Base-by-base conservation (phyloP, 2,888 invertebrate genomes). In the Drosophila limbata region DNA sequence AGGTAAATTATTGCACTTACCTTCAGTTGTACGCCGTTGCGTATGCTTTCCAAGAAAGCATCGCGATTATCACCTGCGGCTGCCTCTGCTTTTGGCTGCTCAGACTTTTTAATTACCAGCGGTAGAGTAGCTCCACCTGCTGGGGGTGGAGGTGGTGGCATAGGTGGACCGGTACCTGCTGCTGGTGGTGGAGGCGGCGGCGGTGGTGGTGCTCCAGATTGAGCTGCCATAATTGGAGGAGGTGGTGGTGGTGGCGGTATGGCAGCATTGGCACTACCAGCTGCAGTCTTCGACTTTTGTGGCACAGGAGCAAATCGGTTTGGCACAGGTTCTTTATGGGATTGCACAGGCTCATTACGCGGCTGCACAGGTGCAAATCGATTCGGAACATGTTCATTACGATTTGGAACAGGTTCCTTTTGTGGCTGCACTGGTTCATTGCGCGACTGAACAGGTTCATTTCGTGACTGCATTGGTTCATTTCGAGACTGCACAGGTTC, bases 1-100 rank as follows among this genome's bases (percentile, higher is more conserved):
- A 17, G 15, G 1, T 31, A 0, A 37, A 19, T 6, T 11, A 28
- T n/a, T 4, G 0, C 1, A 3, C 5, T 21, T 63, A 91, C 91
- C 90, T 91, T 91, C 13, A 91, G 57, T 3, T 77, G 6, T 3
- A 91, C 83, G 28, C 91, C 91, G 1, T 71, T 62, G 4, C 91
- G 84, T 28, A 91, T 91, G 52, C 91, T 91, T 31, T 83, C 83
- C 11, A 91, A 63, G 40, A 90, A 78, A n/a, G 84, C 91, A 15
- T 85, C 90, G 1, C 84, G 81, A 42, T 73, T 44, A 57, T 83
- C 80, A 11, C 59, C 71, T 0, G 28, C 15, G 8, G 52, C 21
- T n/a, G 48, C 71, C n/a, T 39, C 47, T 11, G 55, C 51, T n/a
- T 72, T 79, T n/a, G 68, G 45, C 9, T 39, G 64, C 5, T 69